These are phyloP conservation scores for Trinorchestia longiramus DNA, from an alignment of 1,140 invertebrate genomes.

Conservation along the genomic window DNA sequence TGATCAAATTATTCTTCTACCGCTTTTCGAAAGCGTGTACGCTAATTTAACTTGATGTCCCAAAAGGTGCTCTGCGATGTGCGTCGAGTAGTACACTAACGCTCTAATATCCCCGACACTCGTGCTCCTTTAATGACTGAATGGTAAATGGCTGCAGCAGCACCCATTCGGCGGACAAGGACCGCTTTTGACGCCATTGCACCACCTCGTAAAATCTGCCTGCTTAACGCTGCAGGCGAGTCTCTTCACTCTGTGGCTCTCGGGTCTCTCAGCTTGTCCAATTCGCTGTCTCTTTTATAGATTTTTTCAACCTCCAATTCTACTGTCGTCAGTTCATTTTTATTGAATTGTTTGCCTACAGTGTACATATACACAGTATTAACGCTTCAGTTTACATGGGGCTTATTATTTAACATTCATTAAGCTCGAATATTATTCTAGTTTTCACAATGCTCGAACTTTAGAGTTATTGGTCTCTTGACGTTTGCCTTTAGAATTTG, in stretches of 20 bases:
- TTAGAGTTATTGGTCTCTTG: background rate
- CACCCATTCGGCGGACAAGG: background rate
- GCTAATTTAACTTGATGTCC: background rate
- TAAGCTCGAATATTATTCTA: background rate
- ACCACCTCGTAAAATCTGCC: background rate
- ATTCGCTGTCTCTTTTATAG: background rate
- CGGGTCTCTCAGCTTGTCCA: background rate
- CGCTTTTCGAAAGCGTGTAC: background rate
- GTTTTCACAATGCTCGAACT: too few relatives aligned
- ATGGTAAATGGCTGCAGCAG: background rate
- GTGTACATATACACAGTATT: background rate
- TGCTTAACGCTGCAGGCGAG: background rate
- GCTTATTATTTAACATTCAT: background rate
- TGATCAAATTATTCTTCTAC: background rate
- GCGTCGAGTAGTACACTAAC: background rate
- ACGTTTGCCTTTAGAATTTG: too few relatives aligned
- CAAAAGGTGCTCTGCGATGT: background rate
- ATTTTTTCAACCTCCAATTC: background rate
- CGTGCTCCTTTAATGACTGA: slow-evolving; percentile 5
- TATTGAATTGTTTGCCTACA: background rate
- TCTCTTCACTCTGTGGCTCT: background rate
- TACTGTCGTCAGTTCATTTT: background rate
- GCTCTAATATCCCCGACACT: background rate
- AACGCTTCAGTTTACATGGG: background rate
- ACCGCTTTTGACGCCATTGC: background rate